Conservation (phyloP, 2,797 vertebrate species). For the Notolepis coatsorum region DNA sequence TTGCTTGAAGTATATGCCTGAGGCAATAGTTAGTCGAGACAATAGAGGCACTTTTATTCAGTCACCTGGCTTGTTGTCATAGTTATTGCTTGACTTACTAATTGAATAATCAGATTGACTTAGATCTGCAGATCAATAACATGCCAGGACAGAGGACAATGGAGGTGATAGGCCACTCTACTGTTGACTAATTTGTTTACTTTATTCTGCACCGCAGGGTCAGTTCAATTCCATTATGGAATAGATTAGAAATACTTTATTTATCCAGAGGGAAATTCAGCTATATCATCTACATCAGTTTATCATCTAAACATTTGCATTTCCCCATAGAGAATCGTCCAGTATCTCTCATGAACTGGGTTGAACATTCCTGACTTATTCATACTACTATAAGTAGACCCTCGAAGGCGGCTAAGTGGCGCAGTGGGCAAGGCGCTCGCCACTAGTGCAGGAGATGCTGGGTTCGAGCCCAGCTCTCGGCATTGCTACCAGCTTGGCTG, state of each 20-base stretch:
- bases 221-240: conserved; percentile 6
- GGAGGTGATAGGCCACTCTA: conserved; percentile 33
- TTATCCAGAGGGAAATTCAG: neutral
- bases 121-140: conserved; percentile 49
- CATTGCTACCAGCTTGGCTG: too few relatives aligned
- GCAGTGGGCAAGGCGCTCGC: too few relatives aligned
- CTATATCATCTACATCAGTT: neutral
- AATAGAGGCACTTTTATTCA: conserved; percentile 25
- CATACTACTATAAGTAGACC: too few relatives aligned
- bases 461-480: too few relatives aligned
- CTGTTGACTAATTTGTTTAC: conserved; percentile 44
- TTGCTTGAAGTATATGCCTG: neutral
- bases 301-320: neutral
- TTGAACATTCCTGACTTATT: too few relatives aligned
- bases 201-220: conserved; percentile 40
- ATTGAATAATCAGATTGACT: conserved; percentile 57
- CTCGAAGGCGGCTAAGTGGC: too few relatives aligned
- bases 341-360: neutral
- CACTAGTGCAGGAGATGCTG: too few relatives aligned
- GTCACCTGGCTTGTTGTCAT: conserved; percentile 25
- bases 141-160: conserved; percentile 36
- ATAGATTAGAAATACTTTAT: too few relatives aligned
- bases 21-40: neutral
- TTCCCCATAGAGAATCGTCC: neutral
- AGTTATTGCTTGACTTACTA: conserved; percentile 24